Evolutionary conservation across 2,888 invertebrate genomes (phyloP).

Genomic region (Iselma pallidipennis): DNA sequence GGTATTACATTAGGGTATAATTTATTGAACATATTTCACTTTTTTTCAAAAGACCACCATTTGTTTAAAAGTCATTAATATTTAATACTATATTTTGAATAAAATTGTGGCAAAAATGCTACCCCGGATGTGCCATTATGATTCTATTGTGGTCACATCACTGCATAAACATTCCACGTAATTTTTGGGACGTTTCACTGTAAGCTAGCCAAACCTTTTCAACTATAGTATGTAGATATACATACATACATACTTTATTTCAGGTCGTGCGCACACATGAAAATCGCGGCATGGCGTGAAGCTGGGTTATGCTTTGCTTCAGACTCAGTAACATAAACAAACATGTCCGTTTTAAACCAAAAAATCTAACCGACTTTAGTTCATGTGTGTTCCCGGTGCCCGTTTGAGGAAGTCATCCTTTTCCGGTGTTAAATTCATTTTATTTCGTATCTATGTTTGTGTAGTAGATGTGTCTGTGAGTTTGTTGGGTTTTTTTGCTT

Average conservation of each 20-base stretch:
- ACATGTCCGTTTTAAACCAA: constrained; percentile 50
- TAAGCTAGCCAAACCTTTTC: constrained; percentile 1
- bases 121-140: not conserved
- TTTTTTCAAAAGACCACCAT: too few relatives aligned
- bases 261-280: constrained; percentile 40
- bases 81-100: too few relatives aligned
- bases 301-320: constrained; percentile 51
- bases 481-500: not conserved
- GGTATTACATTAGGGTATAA: too few relatives aligned
- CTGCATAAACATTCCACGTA: not conserved
- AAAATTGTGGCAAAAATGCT: not conserved
- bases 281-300: constrained; percentile 36
- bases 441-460: constrained; percentile 6
- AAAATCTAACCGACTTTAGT: constrained; percentile 45
- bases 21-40: too few relatives aligned
- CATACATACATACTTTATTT: constrained; percentile 21
- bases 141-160: not conserved
- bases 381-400: constrained; percentile 39
- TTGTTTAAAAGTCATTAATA: too few relatives aligned
- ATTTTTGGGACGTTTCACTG: constrained; percentile 1
- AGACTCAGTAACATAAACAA: constrained; percentile 54
- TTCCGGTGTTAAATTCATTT: constrained; percentile 4
- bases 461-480: not conserved
- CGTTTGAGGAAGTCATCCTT: constrained; percentile 23
- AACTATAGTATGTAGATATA: not conserved